Percentiles rank a stretch among this genome's conserved stretches.
These are phyloP conservation scores for Fundulus diaphanus DNA, from an alignment of 2,797 vertebrate species.

Conservation along the genomic window DNA sequence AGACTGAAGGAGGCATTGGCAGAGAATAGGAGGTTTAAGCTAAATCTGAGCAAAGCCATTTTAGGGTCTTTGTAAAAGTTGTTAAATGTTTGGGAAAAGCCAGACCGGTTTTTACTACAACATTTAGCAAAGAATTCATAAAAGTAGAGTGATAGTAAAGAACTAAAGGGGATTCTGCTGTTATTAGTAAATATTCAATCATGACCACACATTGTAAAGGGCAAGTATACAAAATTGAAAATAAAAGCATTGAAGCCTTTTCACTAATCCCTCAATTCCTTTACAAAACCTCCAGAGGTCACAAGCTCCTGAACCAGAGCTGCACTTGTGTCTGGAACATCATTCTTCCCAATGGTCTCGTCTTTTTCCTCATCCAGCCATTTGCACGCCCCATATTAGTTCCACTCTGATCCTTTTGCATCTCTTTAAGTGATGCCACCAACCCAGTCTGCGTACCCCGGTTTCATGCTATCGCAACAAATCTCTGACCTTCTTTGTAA, in stretches of 20 bases:
- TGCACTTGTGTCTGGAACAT: conserved; percentile 68
- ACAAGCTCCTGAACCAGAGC: conserved; percentile 57
- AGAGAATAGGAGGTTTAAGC: background rate
- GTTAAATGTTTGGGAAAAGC: background rate
- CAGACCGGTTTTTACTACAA: conserved; percentile 29
- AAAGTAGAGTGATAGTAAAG: conserved; percentile 26
- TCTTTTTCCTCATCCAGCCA: conserved; percentile 68
- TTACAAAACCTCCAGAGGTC: conserved; percentile 56
- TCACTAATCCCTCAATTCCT: conserved; percentile 66
- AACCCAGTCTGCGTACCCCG: conserved; percentile 36
- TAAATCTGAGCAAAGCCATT: background rate
- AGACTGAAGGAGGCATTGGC: background rate
- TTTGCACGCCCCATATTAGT: conserved; percentile 78
- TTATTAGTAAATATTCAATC: conserved; percentile 74
- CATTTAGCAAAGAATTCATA: conserved; percentile 1
- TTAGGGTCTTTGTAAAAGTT: background rate
- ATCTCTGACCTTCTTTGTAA: conserved; percentile 52
- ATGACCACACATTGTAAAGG: conserved; percentile 68
- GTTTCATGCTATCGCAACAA: conserved; percentile 45
- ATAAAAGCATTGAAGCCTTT: conserved; percentile 71
- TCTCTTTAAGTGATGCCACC: conserved; percentile 49
- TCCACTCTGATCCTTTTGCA: conserved; percentile 64
- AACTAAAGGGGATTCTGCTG: conserved; percentile 29
- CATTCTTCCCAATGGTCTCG: conserved; percentile 70
- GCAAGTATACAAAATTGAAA: conserved; percentile 68